Conservation (phyloP, 2,113 vertebrate species). For the Beaufortia kweichowensis region DNA sequence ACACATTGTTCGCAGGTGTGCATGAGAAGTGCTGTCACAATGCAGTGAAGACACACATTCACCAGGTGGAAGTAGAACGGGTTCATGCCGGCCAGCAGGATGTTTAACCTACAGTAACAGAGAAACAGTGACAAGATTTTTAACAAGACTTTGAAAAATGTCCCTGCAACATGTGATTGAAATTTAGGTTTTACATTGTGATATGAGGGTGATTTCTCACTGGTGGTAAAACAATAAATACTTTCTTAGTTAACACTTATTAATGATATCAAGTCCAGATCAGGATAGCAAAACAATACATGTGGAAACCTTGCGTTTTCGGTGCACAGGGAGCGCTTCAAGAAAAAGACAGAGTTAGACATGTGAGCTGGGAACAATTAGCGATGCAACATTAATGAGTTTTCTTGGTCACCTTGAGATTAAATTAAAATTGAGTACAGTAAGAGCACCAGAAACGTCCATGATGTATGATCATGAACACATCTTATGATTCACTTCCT, state of each 20-base stretch:
- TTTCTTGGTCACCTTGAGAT: slow-evolving; percentile 36
- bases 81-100: slow-evolving; percentile 85
- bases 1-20: slow-evolving; percentile 83
- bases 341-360: background rate
- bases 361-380: slow-evolving; percentile 32
- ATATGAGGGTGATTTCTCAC: background rate
- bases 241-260: background rate
- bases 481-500: background rate
- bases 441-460: background rate
- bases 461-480: background rate
- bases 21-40: slow-evolving; percentile 87
- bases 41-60: slow-evolving; percentile 87
- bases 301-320: background rate
- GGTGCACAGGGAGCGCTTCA: background rate
- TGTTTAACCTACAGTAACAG: slow-evolving; percentile 80
- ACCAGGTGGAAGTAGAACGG: slow-evolving; percentile 90
- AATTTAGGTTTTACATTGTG: background rate
- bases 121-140: background rate
- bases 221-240: background rate
- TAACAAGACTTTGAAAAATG: too few relatives aligned
- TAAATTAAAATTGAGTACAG: background rate
- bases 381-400: slow-evolving; percentile 40
- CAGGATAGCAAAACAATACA: background rate
- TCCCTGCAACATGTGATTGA: background rate
- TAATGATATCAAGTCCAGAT: background rate